These are phyloP conservation scores for Novumbra hubbsi DNA, from an alignment of 2,797 vertebrate genomes.

Conservation along the genomic window DNA sequence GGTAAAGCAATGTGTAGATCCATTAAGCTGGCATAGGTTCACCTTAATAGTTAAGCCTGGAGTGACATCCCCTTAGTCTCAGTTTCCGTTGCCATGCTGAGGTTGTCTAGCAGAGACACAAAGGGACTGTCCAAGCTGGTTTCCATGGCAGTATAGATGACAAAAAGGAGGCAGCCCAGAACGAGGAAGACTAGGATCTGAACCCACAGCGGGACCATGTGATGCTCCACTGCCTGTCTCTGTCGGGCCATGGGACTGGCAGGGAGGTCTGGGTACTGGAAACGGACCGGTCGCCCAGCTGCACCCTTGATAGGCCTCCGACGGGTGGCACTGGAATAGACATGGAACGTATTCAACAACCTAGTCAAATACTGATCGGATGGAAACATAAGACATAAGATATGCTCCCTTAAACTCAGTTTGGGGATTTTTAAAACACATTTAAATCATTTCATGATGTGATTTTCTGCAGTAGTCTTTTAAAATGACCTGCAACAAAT, in stretches of 20 bases:
- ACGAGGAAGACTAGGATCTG: slow-evolving; percentile 69
- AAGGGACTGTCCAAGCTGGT: slow-evolving; percentile 54
- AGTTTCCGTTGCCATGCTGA: slow-evolving; percentile 28
- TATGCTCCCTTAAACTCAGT: too few relatives aligned
- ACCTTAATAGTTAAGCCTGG: slow-evolving; percentile 27
- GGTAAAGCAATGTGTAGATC: slow-evolving; percentile 1
- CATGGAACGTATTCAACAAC: neutral
- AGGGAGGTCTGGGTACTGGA: slow-evolving; percentile 55
- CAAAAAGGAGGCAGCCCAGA: slow-evolving; percentile 68
- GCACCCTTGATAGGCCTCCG: slow-evolving; percentile 76
- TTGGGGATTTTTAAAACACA: too few relatives aligned
- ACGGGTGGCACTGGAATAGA: slow-evolving; percentile 63
- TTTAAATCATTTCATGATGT: too few relatives aligned
- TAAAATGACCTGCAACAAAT: too few relatives aligned
- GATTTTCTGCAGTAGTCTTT: too few relatives aligned
- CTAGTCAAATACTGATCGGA: neutral
- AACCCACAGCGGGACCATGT: slow-evolving; percentile 65
- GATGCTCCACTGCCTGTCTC: slow-evolving; percentile 47
- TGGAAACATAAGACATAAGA: neutral
- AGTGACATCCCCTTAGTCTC: slow-evolving; percentile 14
- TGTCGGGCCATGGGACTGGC: slow-evolving; percentile 45
- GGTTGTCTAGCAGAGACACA: slow-evolving; percentile 42
- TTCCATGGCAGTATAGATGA: slow-evolving; percentile 67
- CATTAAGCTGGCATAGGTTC: slow-evolving; percentile 17
- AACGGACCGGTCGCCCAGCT: slow-evolving; percentile 64